Conservation (phyloP, 1,140 invertebrate genomes). For the Micrasema longulum region DNA sequence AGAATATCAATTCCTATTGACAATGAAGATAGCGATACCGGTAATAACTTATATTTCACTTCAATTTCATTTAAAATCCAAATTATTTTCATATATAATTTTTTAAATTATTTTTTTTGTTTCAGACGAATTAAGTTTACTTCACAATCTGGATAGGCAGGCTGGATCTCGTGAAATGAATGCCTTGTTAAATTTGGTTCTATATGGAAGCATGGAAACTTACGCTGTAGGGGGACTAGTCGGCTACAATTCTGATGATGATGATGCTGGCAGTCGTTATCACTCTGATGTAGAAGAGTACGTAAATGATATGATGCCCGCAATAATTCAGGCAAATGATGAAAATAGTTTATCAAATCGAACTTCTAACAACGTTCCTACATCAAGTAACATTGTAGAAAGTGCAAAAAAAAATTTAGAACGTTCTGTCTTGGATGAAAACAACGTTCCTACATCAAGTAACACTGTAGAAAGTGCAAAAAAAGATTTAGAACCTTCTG, state of each 20-base stretch:
- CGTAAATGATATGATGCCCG: background rate
- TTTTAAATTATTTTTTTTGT: slow-evolving; percentile 12
- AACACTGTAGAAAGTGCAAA: background rate
- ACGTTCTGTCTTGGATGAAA: background rate
- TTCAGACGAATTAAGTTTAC: slow-evolving; percentile 60
- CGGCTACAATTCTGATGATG: slow-evolving; percentile 18
- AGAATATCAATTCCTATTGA: slow-evolving; percentile 54
- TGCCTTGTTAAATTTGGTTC: slow-evolving; percentile 63
- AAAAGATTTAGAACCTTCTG: background rate
- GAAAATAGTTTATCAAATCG: background rate
- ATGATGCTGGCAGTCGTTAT: background rate
- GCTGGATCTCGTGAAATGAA: slow-evolving; percentile 66
- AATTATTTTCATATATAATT: too few species aligned
- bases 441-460: background rate
- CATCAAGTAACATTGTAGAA: background rate
- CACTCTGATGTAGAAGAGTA: background rate
- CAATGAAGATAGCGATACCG: slow-evolving; percentile 12
- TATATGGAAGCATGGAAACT: slow-evolving; percentile 60
- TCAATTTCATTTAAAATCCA: too few species aligned
- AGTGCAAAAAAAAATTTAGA: background rate
- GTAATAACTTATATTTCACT: too few species aligned
- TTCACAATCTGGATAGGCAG: slow-evolving; percentile 62
- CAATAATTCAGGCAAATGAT: background rate
- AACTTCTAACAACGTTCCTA: background rate
- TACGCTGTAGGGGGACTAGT: slow-evolving; percentile 55